Conservation (phyloP, 2,797 vertebrate species). For the Australoheros facetus region DNA sequence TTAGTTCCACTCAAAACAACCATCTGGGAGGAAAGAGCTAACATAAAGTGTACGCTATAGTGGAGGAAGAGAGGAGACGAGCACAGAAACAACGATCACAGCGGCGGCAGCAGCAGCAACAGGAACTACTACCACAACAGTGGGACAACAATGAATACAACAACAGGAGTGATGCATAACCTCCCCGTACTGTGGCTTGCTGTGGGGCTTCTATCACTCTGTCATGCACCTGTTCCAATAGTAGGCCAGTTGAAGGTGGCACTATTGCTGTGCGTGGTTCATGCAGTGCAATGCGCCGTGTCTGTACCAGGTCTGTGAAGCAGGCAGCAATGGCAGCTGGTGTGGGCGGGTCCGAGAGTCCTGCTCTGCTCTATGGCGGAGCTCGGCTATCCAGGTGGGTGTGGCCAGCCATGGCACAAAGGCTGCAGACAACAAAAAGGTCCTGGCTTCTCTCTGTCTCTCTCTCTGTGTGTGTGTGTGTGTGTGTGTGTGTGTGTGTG, state of each 20-base stretch:
- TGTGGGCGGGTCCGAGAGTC: conserved; percentile 77
- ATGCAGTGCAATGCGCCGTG: conserved; percentile 88
- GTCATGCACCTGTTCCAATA: conserved; percentile 92
- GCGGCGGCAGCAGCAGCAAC: conserved; percentile 60
- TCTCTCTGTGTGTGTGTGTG: conserved; percentile 4
- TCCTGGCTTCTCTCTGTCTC: conserved; percentile 66
- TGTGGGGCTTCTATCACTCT: conserved; percentile 94
- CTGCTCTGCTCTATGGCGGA: conserved; percentile 75
- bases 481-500: not conserved
- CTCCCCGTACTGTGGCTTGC: conserved; percentile 95
- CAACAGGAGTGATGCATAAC: conserved; percentile 88
- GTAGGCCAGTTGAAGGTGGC: conserved; percentile 81
- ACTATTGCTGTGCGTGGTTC: conserved; percentile 86
- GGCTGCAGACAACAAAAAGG: conserved; percentile 68
- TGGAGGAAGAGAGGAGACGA: conserved; percentile 84
- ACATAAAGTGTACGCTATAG: conserved; percentile 70
- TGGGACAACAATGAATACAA: conserved; percentile 75
- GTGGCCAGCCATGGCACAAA: conserved; percentile 67
- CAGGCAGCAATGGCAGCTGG: conserved; percentile 83
- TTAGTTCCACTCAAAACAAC: conserved; percentile 76
- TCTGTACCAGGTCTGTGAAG: conserved; percentile 82
- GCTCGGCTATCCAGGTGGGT: conserved; percentile 70
- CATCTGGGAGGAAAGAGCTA: conserved; percentile 71
- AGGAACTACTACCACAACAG: conserved; percentile 66
- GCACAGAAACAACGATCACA: conserved; percentile 78